Base-by-base conservation (phyloP, 2,888 invertebrate genomes). In the Trissonchulus sp. region DNA sequence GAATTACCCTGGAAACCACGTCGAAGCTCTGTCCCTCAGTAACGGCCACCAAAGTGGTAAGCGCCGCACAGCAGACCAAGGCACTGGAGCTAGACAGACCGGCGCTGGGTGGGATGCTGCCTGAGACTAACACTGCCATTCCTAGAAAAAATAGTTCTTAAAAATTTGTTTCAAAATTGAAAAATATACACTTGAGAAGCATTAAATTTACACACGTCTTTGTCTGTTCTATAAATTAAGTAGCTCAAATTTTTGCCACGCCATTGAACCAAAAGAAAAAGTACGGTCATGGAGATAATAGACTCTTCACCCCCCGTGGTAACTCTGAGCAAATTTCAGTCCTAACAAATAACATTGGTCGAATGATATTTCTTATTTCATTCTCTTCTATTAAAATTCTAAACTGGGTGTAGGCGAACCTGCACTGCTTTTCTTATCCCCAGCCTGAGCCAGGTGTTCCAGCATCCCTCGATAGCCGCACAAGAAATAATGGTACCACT, bases 21-120 rank as follows among this genome's bases (percentile, higher is more conserved):
- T 72, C 68, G 34, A 72, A 60, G 71, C 2, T 15, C 3, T 3
- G 31, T 1, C 1, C 69, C 78, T 85, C 76, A 1, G 79, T 78
- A 82, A 89, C 88, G n/a, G 89, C 89, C 80, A 90, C 86, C 74
- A 91, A 86, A 75, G 91, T 90, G 38, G 92, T 90, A 63, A 99
- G 87, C 62, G 93, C 92, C 1, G 96, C 91, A 37, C 94, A 92
- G 84, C 96, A 94, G 3, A 99, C 99, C 76, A 99, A 87, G 30
- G 99, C 98, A 84, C 96, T 97, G 34, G 98, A 98, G 84, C 96
- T 96, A 0, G 98, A 98, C 48, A 99, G 88, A 2, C 99, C 99
- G 15, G 98, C 92, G 77, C 93, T 92, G 35, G 92, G 90, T 1
- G 98, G 98, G 79, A 99, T 90, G 80, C 90, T 92, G 8, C 96